These are phyloP conservation scores for Agrochola lota DNA, from an alignment of 2,888 invertebrate genomes.

Conservation along the genomic window DNA sequence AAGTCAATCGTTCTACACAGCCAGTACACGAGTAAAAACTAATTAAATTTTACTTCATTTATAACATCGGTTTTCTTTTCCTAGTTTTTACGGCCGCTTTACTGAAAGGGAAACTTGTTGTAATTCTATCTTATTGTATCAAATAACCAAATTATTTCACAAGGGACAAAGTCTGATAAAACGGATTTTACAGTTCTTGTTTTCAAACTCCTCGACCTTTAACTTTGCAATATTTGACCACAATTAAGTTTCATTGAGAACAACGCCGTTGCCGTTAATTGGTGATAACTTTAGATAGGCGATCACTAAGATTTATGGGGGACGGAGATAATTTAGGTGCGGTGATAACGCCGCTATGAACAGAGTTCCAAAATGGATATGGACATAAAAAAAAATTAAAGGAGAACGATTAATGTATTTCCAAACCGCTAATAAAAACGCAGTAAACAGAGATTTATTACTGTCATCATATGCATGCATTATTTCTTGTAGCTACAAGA, in stretches of 20 bases:
- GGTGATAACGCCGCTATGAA: slow-evolving; percentile 1
- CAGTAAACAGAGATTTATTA: background rate
- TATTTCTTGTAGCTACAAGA: background rate
- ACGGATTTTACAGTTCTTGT: slow-evolving; percentile 3
- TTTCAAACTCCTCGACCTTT: slow-evolving; percentile 15
- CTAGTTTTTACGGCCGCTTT: background rate
- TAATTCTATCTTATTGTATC: background rate
- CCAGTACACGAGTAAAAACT: background rate
- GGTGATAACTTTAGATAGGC: slow-evolving; percentile 47
- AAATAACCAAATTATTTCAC: slow-evolving; percentile 20
- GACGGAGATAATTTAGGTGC: slow-evolving; percentile 22
- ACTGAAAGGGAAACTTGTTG: background rate
- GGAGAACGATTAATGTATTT: background rate
- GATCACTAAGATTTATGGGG: slow-evolving; percentile 48
- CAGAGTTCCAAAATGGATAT: background rate
- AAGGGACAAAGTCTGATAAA: slow-evolving; percentile 2
- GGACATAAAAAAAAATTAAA: background rate
- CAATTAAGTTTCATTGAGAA: slow-evolving; percentile 39
- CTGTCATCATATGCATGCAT: background rate
- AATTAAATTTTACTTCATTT: background rate
- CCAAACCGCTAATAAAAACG: background rate
- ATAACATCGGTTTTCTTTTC: background rate
- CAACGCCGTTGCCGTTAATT: slow-evolving; percentile 36
- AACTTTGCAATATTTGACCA: slow-evolving; percentile 52
- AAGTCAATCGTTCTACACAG: background rate